Evolutionary conservation across 1,140 invertebrate genomes (phyloP).

Genomic region (Cylas formicarius): DNA sequence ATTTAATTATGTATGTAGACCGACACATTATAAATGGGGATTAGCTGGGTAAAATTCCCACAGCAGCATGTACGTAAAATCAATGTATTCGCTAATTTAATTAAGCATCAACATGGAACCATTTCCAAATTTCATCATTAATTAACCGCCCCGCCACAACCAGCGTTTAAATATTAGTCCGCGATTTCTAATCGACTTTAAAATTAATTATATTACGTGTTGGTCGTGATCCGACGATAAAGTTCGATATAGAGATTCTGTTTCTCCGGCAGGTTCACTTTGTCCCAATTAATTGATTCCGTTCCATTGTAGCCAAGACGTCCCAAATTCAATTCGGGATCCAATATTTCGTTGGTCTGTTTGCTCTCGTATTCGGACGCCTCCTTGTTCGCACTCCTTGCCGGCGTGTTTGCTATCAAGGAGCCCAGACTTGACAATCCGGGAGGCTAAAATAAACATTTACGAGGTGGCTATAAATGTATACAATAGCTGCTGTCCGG

Average conservation of each 20-base stretch:
- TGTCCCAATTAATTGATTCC: constrained; percentile 48
- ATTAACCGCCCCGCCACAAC: too few species aligned
- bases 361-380: constrained; percentile 39
- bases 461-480: too few species aligned
- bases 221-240: constrained; percentile 48
- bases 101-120: too few species aligned
- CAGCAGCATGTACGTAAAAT: too few species aligned
- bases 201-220: constrained; percentile 39
- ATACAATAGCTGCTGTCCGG: too few species aligned
- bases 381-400: constrained; percentile 30
- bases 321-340: constrained; percentile 38
- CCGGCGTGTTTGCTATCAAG: constrained; percentile 26
- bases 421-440: constrained; percentile 32
- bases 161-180: too few species aligned
- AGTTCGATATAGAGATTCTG: constrained; percentile 50
- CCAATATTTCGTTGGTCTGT: constrained; percentile 36
- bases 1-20: too few species aligned
- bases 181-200: background rate
- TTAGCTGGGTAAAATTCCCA: too few species aligned
- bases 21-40: too few species aligned
- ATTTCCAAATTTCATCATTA: too few species aligned
- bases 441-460: constrained; percentile 19
- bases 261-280: constrained; percentile 48
- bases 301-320: constrained; percentile 45
- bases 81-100: too few species aligned